These are phyloP conservation scores for Lontra canadensis DNA, from an alignment of 2,113 vertebrate species.

Conservation along the genomic window DNA sequence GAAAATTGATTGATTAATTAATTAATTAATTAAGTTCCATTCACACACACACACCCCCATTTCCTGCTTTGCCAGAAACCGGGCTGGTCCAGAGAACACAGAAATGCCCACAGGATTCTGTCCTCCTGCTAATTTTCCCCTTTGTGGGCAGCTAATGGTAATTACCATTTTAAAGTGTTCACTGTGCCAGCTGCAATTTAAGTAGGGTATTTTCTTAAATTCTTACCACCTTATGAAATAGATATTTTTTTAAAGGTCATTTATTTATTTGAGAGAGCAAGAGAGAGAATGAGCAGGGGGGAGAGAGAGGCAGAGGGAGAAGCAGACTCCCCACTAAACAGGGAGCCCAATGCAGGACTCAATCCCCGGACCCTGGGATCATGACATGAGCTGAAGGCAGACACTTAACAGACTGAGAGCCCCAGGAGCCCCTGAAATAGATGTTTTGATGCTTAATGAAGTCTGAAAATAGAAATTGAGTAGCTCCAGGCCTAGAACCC, in stretches of 20 bases:
- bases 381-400: no score
- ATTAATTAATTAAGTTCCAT: background rate
- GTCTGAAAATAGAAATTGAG: conserved; percentile 1
- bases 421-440: background rate
- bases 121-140: background rate
- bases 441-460: background rate
- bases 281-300: no score
- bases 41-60: background rate
- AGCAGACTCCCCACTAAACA: no score
- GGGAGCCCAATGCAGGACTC: no score
- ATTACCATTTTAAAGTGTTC: background rate
- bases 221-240: background rate
- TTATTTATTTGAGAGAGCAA: no score
- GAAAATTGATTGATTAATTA: background rate
- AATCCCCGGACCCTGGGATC: no score
- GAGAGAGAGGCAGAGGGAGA: no score
- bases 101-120: background rate
- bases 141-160: background rate
- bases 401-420: no score
- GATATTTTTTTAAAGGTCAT: no score
- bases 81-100: background rate
- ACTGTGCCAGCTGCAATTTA: background rate
- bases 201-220: background rate
- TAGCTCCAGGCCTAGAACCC: background rate
- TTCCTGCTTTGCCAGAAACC: background rate